Evolutionary conservation across 2,888 invertebrate genomes (phyloP), one percentile per base, ranked within the genome.

Genomic region (Theretra japonica): DNA sequence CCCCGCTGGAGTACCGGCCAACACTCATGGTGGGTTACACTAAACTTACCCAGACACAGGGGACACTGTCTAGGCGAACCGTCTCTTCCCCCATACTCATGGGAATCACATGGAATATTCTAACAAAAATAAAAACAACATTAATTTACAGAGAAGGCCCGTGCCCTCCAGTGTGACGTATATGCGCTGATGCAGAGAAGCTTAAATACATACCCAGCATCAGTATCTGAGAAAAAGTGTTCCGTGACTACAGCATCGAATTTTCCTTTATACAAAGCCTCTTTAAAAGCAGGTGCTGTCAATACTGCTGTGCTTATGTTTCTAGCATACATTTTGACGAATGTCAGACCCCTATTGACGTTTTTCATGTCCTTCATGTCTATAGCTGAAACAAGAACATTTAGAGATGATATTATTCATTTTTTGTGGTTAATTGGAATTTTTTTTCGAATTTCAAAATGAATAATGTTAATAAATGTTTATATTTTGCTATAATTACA

Each of bases 171-270:
- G 33, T 7, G 33, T 33, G 7, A 33, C 33, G 6, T 33, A 33
- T 8, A 33, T 33, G n/a, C n/a, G n/a, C n/a, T n/a, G n/a, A n/a
- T n/a, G n/a, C n/a, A n/a, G n/a, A n/a, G n/a, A n/a, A n/a, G n/a
- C n/a, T 1, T 33, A 33, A 33, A 28, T 28, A 75, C 84, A 78
- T 56, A 90, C 89, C 89, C 92, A 60, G 89, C 83, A 2, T 87
- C 83, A 0, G 84, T 68, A 19, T 91, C 88, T 0, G 82, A 83
- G 75, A 92, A 89, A 80, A 91, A 91, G 76, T 84, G 84, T 68
- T 91, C 91, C 0, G 89, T 86, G 68, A 91, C 75, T 2, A 92
- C 88, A 0, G 91, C 91, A 28, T 92, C 92, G 57, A 83, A 91
- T 57, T 86, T 79, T 4, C 77, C 77, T 5, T 79, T 74, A 0